phyloP scores from a whole-genome alignment of 2,797 vertebrate genomes.

The Squalus acanthias region DNA sequence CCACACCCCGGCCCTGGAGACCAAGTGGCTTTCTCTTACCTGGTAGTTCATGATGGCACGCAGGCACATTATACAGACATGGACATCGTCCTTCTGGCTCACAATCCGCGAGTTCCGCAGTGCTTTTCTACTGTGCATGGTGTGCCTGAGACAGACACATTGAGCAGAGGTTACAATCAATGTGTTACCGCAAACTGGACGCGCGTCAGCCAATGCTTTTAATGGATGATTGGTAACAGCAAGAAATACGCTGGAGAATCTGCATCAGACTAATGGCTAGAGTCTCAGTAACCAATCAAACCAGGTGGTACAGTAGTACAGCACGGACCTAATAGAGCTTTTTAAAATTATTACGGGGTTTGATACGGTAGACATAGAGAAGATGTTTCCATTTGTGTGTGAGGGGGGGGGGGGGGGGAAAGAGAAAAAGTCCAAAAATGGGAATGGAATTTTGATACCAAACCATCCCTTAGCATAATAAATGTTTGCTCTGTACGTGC shows the following conservation, averaged over 20 bases:
- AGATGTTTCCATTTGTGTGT: neutral
- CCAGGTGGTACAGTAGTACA: neutral
- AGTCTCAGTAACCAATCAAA: neutral
- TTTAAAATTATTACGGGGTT: neutral
- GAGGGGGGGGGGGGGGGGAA: too few species aligned
- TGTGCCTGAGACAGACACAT: constrained; percentile 39
- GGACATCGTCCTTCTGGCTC: constrained; percentile 81
- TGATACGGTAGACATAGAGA: neutral
- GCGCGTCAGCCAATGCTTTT: neutral
- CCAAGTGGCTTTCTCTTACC: constrained; percentile 54
- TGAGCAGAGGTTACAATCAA: neutral
- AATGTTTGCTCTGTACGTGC: neutral
- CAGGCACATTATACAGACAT: constrained; percentile 90
- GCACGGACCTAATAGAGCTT: neutral
- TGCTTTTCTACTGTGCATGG: constrained; percentile 71
- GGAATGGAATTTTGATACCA: too few species aligned
- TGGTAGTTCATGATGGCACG: constrained; percentile 98
- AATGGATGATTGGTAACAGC: neutral
- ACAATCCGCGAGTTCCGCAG: constrained; percentile 67
- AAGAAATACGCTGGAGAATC: neutral
- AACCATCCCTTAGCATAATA: too few species aligned
- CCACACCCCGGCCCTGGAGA: neutral
- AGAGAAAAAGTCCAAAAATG: too few species aligned
- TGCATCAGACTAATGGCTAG: neutral
- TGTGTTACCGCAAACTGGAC: neutral